Evolutionary conservation across 2,888 invertebrate species (phyloP).

Genomic region (Hipparchia semele): DNA sequence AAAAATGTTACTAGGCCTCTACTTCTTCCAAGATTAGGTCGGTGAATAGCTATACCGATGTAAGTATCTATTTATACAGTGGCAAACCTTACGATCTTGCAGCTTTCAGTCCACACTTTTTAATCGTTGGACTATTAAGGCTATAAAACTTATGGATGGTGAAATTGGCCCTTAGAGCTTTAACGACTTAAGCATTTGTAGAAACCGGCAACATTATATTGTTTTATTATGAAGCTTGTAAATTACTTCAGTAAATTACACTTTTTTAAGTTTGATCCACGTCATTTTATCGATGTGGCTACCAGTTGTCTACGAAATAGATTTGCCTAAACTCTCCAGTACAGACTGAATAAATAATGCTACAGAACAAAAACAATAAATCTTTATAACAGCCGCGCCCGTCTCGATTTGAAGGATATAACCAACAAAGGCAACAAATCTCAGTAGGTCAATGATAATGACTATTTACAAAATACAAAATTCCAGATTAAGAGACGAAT

Average conservation of each 20-base stretch:
- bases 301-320: neutral
- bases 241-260: too few species aligned
- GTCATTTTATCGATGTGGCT: neutral
- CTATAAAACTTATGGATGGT: too few species aligned
- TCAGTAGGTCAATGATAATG: too few species aligned
- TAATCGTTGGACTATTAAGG: too few species aligned
- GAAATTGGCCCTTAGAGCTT: too few species aligned
- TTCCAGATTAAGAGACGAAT: too few species aligned
- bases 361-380: conserved; percentile 1
- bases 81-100: too few species aligned
- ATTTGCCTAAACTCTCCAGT: neutral
- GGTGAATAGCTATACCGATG: neutral
- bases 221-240: too few species aligned
- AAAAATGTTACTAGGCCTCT: neutral
- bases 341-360: conserved; percentile 1
- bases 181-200: too few species aligned
- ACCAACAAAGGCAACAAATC: neutral
- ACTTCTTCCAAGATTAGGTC: neutral
- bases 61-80: neutral
- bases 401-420: neutral
- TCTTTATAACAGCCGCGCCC: neutral
- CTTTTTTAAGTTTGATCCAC: neutral
- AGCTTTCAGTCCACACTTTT: too few species aligned
- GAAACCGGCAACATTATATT: too few species aligned
- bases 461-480: too few species aligned